A percentile compares a stretch with the other conserved stretches of the same genome.
Evolutionary conservation across 2,888 invertebrate species (phyloP).

Genomic region (Tortricodes alternella): DNA sequence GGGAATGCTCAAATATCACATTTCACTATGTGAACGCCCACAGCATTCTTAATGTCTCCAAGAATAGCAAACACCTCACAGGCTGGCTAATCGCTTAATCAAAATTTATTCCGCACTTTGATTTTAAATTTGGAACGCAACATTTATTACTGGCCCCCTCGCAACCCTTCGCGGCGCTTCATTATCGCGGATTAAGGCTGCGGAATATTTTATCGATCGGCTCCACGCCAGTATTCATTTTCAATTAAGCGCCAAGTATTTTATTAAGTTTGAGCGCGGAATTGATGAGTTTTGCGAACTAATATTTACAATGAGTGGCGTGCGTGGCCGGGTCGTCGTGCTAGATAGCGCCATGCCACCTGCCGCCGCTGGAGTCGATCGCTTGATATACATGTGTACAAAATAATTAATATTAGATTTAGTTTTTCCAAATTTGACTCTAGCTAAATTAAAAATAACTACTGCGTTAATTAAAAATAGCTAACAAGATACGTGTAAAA

Average conservation of each 20-base stretch:
- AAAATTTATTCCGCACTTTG: conserved; percentile 83
- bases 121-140: conserved; percentile 82
- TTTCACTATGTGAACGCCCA: too few relatives aligned
- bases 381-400: not conserved
- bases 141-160: conserved; percentile 80
- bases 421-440: not conserved
- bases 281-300: conserved; percentile 82
- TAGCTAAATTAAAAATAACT: too few relatives aligned
- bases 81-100: conserved; percentile 80
- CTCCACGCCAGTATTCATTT: conserved; percentile 79
- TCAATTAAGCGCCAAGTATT: conserved; percentile 83
- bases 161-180: conserved; percentile 75
- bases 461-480: too few relatives aligned
- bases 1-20: too few relatives aligned
- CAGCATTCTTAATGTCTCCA: conserved; percentile 41
- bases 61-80: conserved; percentile 75
- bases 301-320: conserved; percentile 79
- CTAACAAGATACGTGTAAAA: too few relatives aligned
- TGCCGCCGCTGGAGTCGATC: conserved; percentile 27
- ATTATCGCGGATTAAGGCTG: conserved; percentile 82
- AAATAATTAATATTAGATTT: not conserved
- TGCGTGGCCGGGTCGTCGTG: conserved; percentile 58
- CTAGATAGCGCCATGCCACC: conserved; percentile 35
- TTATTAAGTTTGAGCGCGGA: conserved; percentile 81
- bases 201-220: conserved; percentile 82